Base-by-base conservation (phyloP, 2,888 invertebrate genomes). In the Dromius quadrimaculatus region DNA sequence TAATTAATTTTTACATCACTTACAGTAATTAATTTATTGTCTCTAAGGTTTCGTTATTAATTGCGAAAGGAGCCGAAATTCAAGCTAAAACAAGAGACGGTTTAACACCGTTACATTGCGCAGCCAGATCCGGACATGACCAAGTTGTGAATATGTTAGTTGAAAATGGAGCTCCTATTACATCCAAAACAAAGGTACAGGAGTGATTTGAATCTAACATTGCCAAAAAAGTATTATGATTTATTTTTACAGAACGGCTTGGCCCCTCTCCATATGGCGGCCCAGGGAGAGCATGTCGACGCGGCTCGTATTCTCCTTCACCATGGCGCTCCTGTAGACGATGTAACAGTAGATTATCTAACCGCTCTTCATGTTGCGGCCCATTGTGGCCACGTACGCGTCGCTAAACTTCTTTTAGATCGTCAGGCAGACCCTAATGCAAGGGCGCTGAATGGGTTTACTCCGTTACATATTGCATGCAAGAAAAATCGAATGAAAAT, bases 401-500 rank as follows among this genome's bases (percentile, higher is more conserved):
- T 97, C 3, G 97, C 98, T 2, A 97, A 92, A 79, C 85, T 98
- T 36, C 87, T 98, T 22, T 85, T 98, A 71, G 97, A 97, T 80
- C 88, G 94, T 76, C 94, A 95, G 78, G 98, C 98, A n/a, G 97
- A 98, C 84, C 94, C 97, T 0, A 98, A 99, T 83, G 92, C 98
- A 0, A 87, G 98, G 32, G 97, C 97, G 2, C 86, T 97, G 28
- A 99, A 99, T 82, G 98, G 98, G 0, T 99, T 99, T 84, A 98
- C 98, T 0, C 97, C 98, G 0, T 86, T 98, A 65, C 98, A 98
- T 83, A 98, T 98, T 78, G 98, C 98, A 2, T 99, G 98, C 85
- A 98, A 99, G 85, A 99, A 99, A 84, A 98, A 98, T 83, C 87
- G 98, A 65, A 93, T 97, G 77, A 97, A 97, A 84, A 92, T 98